Evolutionary conservation across 2,888 invertebrate genomes (phyloP).

Genomic region (Tanytarsus gracilentus): DNA sequence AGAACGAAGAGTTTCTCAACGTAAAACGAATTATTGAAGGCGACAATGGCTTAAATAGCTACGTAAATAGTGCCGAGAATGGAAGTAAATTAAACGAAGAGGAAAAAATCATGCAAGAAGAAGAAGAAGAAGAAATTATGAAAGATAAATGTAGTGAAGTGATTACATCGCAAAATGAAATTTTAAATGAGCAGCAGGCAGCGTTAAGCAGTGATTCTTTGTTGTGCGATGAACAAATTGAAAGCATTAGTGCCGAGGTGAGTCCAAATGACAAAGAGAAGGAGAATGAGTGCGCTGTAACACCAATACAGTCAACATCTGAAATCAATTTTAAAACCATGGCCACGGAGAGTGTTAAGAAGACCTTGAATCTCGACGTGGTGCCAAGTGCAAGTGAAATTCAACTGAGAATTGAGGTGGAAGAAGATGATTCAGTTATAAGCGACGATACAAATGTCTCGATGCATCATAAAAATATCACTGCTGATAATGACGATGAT

Average conservation of each 20-base stretch:
- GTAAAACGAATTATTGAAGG: conserved; percentile 15
- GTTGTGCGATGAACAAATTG: conserved; percentile 48
- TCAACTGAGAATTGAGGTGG: neutral
- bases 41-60: neutral
- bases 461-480: conserved; percentile 10
- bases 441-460: neutral
- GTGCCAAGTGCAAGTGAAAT: neutral
- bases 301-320: neutral
- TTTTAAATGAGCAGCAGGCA: too few species aligned
- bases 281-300: conserved; percentile 38
- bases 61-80: neutral
- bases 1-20: neutral
- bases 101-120: neutral
- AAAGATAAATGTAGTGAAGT: neutral
- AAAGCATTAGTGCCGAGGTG: conserved; percentile 33
- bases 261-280: conserved; percentile 36
- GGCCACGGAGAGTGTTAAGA: conserved; percentile 7
- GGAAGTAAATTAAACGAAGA: neutral
- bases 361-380: conserved; percentile 22
- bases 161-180: neutral
- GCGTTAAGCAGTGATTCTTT: conserved; percentile 40
- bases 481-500: conserved; percentile 30
- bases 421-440: neutral
- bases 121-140: neutral
- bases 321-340: neutral